Evolutionary conservation across 2,113 vertebrate genomes (phyloP).

Genomic region (Charina bottae): DNA sequence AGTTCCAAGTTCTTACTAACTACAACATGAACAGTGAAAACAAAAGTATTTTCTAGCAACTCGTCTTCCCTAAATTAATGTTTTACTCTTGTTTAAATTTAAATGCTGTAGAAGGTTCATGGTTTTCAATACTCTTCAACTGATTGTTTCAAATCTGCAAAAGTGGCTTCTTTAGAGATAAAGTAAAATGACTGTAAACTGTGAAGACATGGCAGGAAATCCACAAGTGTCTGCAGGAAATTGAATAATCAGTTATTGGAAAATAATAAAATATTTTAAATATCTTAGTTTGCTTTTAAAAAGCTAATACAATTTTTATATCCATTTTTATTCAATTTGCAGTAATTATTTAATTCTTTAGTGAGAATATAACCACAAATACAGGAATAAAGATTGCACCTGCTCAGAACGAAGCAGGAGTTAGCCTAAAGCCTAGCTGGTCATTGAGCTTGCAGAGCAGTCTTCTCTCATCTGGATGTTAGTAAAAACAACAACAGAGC

Average conservation of each 20-base stretch:
- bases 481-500: not conserved
- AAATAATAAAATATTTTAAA: not conserved
- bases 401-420: not conserved
- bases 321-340: not conserved
- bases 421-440: not conserved
- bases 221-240: not conserved
- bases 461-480: not conserved
- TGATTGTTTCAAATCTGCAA: not conserved
- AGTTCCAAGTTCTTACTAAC: not conserved
- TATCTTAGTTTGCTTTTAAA: not conserved
- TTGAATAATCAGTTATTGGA: not conserved
- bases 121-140: not conserved
- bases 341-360: rapidly evolving
- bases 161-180: not conserved
- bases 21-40: not conserved
- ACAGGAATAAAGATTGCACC: not conserved
- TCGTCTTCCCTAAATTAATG: not conserved
- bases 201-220: not conserved
- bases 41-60: not conserved
- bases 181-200: not conserved
- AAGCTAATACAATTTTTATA: not conserved
- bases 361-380: not conserved
- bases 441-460: not conserved
- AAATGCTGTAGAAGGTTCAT: not conserved
- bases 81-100: not conserved